Base-by-base conservation (phyloP, 2,113 vertebrate species). In the Martes martes region DNA sequence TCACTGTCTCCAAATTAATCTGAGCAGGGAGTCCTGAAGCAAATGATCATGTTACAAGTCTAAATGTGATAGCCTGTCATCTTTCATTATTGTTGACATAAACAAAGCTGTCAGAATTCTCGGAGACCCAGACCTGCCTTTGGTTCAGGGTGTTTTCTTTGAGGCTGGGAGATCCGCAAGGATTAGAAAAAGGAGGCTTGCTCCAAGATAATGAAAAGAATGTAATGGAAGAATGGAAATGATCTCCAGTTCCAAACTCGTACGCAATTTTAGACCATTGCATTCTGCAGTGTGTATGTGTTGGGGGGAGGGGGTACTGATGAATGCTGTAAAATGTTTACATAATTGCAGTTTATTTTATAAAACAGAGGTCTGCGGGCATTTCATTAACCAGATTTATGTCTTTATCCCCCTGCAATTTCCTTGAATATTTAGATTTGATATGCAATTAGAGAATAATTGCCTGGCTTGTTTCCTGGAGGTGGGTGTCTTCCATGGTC, bases 21-120 rank as follows among this genome's bases (percentile, higher is more conserved):
- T 95, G 95, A 97, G 92, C 94, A 95, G 84, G 92, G 97, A 97
- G 88, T 94, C 94, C 88, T 65, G 78, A 86, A 97, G 94, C 96
- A 90, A 80, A 91, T 57, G 95, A 96, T 97, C 96, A 81, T 36
- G 86, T 98, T 98, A 97, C 96, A 79, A 91, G 92, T 84, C 96
- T 96, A 73, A 94, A 96, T 96, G 92, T 23, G 90, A 95, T 96
- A 90, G 76, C 69, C 84, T 97, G 97, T 94, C 98, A 95, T 85
- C 80, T 84, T 96, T 94, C 97, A 97, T 98, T 97, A 97, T 96
- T 94, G 90, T 91, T 97, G 98, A 98, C 90, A 93, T 89, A 79
- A 96, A 96, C 91, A 95, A 84, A 97, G 92, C 80, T 97, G 95
- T 97, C 94, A 91, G 90, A 92, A 92, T 88, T 95, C 71, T 91